Base-by-base conservation (phyloP, 2,888 invertebrate species). In the Heteropelma amictum region DNA sequence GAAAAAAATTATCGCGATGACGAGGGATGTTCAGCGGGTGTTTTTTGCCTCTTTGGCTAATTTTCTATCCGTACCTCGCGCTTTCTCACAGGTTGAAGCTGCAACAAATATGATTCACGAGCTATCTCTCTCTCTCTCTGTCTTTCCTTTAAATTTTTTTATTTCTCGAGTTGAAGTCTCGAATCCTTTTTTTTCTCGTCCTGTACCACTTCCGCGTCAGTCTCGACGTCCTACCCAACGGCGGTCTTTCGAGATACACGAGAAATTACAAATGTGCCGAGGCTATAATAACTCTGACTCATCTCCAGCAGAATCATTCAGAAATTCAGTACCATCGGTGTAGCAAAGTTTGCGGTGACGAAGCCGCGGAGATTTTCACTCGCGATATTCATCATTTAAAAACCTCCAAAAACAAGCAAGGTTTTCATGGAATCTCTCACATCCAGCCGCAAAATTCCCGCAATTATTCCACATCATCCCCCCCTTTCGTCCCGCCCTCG, bases 121-220 rank as follows among this genome's bases (percentile, higher is more conserved):
- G 51, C 40, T 38, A 70, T n/a, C 5, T 5, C 19, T 54, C 42
- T 53, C 45, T 17, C 53, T 40, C 30, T 40, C 3, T 23, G 8
- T 12, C 12, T 35, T 12, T 28, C 21, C 14, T 28, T 42, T 10
- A 10, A 6, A 4, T n/a, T 7, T 58, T 56, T 49, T 58, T 47
- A 47, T 40, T 51, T 10, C 51, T 38, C 40, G 51, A 69, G 8
- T 21, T 14, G 12, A 28, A 30, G 28, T 8, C 42, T 58, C n/a
- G 21, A 12, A 38, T 17, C 14, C 30, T 21, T 61, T 21, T 54
- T 47, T 54, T 54, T 54, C 30, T 64, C 42, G 14, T 63, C 49
- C 54, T 64, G 65, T 61, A 51, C 40, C 65, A 60, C 28, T 72
- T 77, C 54, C 58, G 45, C 65, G 58, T 63, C 47, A 17, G n/a